phyloP scores from a whole-genome alignment of 2,888 invertebrate genomes.

The Latrodectus elegans region DNA sequence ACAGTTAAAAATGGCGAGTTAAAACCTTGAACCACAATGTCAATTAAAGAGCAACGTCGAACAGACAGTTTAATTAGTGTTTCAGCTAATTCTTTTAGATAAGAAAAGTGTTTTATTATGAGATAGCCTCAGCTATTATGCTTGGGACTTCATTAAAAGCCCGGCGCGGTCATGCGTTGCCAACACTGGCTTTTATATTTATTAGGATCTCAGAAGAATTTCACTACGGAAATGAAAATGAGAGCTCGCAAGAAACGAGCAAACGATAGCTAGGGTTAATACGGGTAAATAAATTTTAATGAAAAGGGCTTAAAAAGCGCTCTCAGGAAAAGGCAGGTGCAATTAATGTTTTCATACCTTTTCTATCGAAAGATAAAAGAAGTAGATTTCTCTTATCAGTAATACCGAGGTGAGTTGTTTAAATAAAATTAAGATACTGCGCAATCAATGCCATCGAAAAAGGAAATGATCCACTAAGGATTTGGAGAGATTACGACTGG shows the following conservation, averaged over 20 bases:
- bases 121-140: slow-evolving; percentile 47
- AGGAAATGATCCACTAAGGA: too few relatives aligned
- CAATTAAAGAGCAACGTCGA: slow-evolving; percentile 53
- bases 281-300: slow-evolving; percentile 53
- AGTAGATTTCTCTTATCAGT: not conserved
- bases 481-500: too few relatives aligned
- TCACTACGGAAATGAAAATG: slow-evolving; percentile 28
- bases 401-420: not conserved
- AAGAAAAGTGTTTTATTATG: slow-evolving; percentile 64
- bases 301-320: slow-evolving; percentile 44
- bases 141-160: slow-evolving; percentile 49
- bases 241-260: slow-evolving; percentile 16
- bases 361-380: not conserved
- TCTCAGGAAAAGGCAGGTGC: slow-evolving; percentile 8
- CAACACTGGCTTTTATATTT: slow-evolving; percentile 41
- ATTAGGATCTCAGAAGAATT: slow-evolving; percentile 37
- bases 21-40: slow-evolving; percentile 61
- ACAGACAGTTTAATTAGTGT: slow-evolving; percentile 61
- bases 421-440: too few relatives aligned
- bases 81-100: slow-evolving; percentile 12
- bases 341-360: slow-evolving; percentile 31
- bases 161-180: slow-evolving; percentile 46
- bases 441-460: too few relatives aligned
- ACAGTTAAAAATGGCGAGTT: slow-evolving; percentile 64
- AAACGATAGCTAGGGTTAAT: slow-evolving; percentile 37